Base-by-base conservation (phyloP, 2,797 vertebrate genomes). In the Ibycter americanus region DNA sequence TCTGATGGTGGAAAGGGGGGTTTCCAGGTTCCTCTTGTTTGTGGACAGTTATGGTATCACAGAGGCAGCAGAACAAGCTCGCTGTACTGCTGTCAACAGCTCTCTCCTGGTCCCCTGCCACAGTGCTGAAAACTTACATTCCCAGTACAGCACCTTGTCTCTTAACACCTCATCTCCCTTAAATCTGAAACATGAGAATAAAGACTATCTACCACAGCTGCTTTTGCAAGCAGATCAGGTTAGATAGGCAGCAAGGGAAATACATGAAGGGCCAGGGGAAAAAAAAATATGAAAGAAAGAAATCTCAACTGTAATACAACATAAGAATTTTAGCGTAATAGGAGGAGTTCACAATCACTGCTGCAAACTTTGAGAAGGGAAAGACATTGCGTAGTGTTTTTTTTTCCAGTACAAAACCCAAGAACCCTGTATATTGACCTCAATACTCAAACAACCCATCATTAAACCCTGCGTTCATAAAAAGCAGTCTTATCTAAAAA, bases 61-160 rank as follows among this genome's bases (percentile, higher is more conserved):
- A 17, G 18, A 47, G 38, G 61, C 40, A 78, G 82, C 61, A 81
- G 52, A 90, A 91, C 44, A 68, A 72, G 55, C 78, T 72, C 12
- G 0, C 1, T 0, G 65, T 12, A 21, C 54, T 0, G 17, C 88
- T 84, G 90, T 80, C 83, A 94, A 44, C 81, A 95, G 73, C 29
- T 83, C 73, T 27, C 95, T 59, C 86, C 71, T 40, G 66, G 51
- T 95, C 58, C 63, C 87, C 63, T 32, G 77, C 66, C 77, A 87
- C 77, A 46, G 87, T 7, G 51, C 89, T 93, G 93, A 91, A 96
- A 94, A 94, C 47, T 40, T 31, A 5, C 9, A 90, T n/a, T 89
- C 77, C 93, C 90, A 70, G 70, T 25, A 90, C 47, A 91, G 51
- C 78, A 82, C 59, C 93, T 77, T 11, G 23, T 66, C 74, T 34